Percentiles rank a stretch among this genome's conserved stretches.
Evolutionary conservation across 1,140 invertebrate species (phyloP).

Genomic region (Drosophila novamexicana): DNA sequence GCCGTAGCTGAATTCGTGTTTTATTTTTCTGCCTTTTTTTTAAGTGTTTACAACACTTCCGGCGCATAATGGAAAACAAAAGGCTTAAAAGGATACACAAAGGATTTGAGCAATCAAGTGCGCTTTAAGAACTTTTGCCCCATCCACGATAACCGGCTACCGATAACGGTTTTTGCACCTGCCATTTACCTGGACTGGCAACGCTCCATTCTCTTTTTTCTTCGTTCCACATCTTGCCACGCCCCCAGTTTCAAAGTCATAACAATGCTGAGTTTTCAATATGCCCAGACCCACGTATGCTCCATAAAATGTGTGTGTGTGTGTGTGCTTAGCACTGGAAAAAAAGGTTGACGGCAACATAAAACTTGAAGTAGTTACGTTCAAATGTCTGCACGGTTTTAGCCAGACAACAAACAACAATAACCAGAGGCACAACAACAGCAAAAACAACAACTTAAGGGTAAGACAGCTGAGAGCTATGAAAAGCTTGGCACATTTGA

Average conservation of each 20-base stretch:
- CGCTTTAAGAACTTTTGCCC: conserved; percentile 70
- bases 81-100: conserved; percentile 82
- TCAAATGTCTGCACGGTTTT: conserved; percentile 68
- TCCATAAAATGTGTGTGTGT: conserved; percentile 52
- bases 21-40: conserved; percentile 8
- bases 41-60: conserved; percentile 81
- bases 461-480: conserved; percentile 23
- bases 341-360: conserved; percentile 57
- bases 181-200: conserved; percentile 57
- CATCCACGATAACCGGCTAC: conserved; percentile 38
- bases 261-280: conserved; percentile 80
- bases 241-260: conserved; percentile 63
- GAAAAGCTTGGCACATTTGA: conserved; percentile 35
- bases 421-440: conserved; percentile 28
- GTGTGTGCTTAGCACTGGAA: not conserved
- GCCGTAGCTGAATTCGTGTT: conserved; percentile 15
- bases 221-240: conserved; percentile 1
- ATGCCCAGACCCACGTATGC: conserved; percentile 67
- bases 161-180: conserved; percentile 63
- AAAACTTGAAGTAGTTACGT: conserved; percentile 77
- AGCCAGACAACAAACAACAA: conserved; percentile 57
- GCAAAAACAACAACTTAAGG: conserved; percentile 42
- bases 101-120: conserved; percentile 82
- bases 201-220: conserved; percentile 20
- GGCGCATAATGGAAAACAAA: conserved; percentile 81